These are phyloP conservation scores for Sebastes nivosus DNA, from an alignment of 2,797 vertebrate genomes.

Conservation along the genomic window DNA sequence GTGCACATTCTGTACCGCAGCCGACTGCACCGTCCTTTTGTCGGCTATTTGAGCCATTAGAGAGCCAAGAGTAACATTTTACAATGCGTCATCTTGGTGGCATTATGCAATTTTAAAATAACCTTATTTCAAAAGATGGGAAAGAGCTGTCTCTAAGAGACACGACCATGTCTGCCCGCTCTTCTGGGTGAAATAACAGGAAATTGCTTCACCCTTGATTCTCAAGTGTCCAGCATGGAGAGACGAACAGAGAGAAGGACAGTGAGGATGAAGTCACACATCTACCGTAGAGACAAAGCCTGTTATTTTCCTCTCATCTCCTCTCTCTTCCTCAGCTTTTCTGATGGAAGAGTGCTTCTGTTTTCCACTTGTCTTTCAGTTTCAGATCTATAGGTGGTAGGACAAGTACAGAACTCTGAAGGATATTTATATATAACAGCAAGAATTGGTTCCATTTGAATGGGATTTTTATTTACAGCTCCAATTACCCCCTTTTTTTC, in stretches of 20 bases:
- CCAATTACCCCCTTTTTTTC: too few relatives aligned
- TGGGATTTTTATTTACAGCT: not conserved
- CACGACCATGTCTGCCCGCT: not conserved
- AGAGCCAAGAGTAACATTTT: not conserved
- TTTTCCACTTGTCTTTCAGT: not conserved
- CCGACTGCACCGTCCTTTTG: not conserved
- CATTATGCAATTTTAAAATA: not conserved
- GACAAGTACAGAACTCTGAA: not conserved
- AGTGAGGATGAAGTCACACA: not conserved
- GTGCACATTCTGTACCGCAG: too few relatives aligned
- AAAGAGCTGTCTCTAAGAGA: not conserved
- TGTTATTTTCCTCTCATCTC: conserved; percentile 11
- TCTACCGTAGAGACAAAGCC: not conserved
- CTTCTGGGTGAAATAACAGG: conserved; percentile 18
- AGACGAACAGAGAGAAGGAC: not conserved
- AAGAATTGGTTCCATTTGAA: not conserved
- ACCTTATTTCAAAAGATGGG: not conserved
- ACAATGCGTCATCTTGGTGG: too few relatives aligned
- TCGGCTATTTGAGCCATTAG: not conserved
- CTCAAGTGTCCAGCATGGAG: not conserved
- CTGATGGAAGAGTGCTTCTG: not conserved
- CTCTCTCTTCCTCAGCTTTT: not conserved
- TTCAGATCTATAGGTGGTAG: not conserved
- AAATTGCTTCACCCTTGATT: conserved; percentile 11
- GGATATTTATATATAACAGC: not conserved